These are phyloP conservation scores for Eurystomus glaucurus DNA, from an alignment of 2,797 vertebrate species.

Conservation along the genomic window DNA sequence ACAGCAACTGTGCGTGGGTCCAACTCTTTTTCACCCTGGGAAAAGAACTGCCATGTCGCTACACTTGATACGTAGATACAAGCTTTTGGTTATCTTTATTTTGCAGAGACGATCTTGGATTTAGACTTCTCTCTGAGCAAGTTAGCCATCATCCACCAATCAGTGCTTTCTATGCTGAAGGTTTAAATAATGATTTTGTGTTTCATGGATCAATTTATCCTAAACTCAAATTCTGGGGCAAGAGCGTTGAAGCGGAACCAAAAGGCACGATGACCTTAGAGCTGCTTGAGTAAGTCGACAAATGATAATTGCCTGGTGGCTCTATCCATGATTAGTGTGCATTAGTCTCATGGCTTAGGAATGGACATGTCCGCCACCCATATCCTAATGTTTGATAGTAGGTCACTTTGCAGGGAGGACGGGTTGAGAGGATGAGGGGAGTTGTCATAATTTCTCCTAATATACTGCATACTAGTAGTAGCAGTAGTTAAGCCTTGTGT, in stretches of 20 bases:
- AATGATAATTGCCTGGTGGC: background rate
- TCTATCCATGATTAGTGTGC: background rate
- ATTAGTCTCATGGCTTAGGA: background rate
- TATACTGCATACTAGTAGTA: background rate
- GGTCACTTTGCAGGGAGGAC: background rate
- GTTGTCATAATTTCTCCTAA: accelerated
- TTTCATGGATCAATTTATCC: conserved; percentile 99
- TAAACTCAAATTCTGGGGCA: conserved; percentile 99
- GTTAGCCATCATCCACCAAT: conserved; percentile 98
- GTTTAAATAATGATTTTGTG: conserved; percentile 92
- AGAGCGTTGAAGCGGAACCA: conserved; percentile 98
- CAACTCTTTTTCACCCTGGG: background rate
- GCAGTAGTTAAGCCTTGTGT: background rate
- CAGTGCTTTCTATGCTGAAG: conserved; percentile 97
- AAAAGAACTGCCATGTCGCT: background rate
- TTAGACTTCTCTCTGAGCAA: conserved; percentile 96
- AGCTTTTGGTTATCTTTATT: conserved; percentile 12
- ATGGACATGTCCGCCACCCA: accelerated
- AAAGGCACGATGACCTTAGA: conserved; percentile 96
- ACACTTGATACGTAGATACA: accelerated
- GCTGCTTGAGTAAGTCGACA: conserved; percentile 91
- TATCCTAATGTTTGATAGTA: background rate
- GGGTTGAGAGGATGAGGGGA: background rate
- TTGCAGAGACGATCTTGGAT: conserved; percentile 95
- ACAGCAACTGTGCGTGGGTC: background rate